These are phyloP conservation scores for Ammodytes dubius DNA, from an alignment of 2,113 vertebrate species.

Conservation along the genomic window DNA sequence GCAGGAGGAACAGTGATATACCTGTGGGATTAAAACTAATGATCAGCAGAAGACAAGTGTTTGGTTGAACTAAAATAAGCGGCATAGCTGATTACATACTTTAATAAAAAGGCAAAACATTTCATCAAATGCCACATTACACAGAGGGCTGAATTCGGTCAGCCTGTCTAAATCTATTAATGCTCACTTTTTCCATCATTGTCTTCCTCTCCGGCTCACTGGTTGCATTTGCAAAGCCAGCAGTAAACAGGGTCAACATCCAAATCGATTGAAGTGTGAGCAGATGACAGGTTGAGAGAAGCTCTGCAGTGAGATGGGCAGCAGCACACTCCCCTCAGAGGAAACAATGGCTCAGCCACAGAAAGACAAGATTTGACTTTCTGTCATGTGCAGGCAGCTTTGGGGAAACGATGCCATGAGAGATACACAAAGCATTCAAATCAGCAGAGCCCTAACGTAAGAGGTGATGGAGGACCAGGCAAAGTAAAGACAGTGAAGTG, in stretches of 20 bases:
- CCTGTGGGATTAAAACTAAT: slow-evolving; percentile 21
- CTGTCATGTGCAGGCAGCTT: no score
- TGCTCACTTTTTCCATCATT: neutral
- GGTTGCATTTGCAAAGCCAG: slow-evolving; percentile 12
- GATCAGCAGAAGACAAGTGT: neutral
- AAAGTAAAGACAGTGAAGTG: neutral
- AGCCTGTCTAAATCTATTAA: neutral
- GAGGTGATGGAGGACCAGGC: neutral
- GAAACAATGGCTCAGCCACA: slow-evolving; percentile 38
- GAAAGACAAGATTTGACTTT: no score
- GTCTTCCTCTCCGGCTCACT: neutral
- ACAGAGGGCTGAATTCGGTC: neutral
- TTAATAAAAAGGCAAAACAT: neutral
- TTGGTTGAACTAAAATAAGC: neutral
- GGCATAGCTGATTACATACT: neutral
- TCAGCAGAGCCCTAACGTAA: neutral
- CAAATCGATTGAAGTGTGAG: slow-evolving; percentile 16
- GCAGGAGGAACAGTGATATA: slow-evolving; percentile 7
- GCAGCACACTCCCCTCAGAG: neutral
- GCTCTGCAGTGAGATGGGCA: slow-evolving; percentile 9
- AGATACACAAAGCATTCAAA: neutral
- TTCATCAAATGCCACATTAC: neutral
- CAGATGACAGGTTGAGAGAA: slow-evolving; percentile 23
- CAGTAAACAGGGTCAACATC: slow-evolving; percentile 17
- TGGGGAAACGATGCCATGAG: neutral